Base-by-base conservation (phyloP, 2,888 invertebrate genomes). In the Pollenia amentaria region DNA sequence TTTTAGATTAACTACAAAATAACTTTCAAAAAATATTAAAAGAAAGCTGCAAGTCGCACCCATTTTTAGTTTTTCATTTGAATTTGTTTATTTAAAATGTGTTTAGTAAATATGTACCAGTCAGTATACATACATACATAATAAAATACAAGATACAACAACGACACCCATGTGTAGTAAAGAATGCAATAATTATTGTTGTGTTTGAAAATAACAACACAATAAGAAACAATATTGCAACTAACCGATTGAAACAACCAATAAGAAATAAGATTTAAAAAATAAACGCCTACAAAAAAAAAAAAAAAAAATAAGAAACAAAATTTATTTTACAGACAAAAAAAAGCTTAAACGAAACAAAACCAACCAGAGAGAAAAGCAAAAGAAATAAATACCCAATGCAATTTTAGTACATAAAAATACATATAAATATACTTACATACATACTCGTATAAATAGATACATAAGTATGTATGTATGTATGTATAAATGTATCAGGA, bases 321-420 rank as follows among this genome's bases (percentile, higher is more conserved):
- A 18, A 57, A 62, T 14, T 46, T 40, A 65, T 48, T 51, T 75
- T 90, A 90, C 90, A 90, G 90, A 89, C 90, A 89, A 89, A 90
- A 89, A 89, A 79, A 76, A 51, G 89, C 89, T 89, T 90, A 90
- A 90, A 90, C 90, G 90, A 90, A 89, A 87, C 88, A 89, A 88
- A 80, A 88, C 89, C 88, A 89, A 88, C 76, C 86, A 89, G 89
- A 87, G 83, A 84, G 83, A 70, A 70, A 72, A 80, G 11, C 57
- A 46, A 55, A 81, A 87, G 77, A 75, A 79, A 64, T 55, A 65
- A 69, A 76, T 44, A 67, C 40, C 12, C 48, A 79, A 40, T 79
- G 78, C 78, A 79, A 16, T 67, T 65, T 67, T 38, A 70, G 9
- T 60, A 46, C 10, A 44, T 55, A 62, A 4, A n/a, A 21, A 18